phyloP scores from a whole-genome alignment of 2,888 invertebrate genomes.

The Scrobipalpa atriplicella region DNA sequence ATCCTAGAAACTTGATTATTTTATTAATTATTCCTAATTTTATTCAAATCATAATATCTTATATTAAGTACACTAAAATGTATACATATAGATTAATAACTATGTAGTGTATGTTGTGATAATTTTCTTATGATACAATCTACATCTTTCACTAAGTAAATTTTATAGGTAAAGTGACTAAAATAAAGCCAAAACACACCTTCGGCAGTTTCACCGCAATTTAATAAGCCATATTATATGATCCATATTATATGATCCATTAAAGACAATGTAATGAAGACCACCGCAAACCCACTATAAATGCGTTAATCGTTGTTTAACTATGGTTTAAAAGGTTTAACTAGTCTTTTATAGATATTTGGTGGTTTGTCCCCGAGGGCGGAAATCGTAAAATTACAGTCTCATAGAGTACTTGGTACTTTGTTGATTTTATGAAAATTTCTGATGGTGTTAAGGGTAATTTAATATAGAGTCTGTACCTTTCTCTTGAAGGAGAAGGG shows the following conservation, averaged over 20 bases:
- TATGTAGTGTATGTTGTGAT: not conserved
- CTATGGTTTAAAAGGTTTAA: constrained; percentile 47
- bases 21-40: too few species aligned
- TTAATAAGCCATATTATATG: constrained; percentile 76
- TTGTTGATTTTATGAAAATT: too few species aligned
- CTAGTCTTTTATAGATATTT: constrained; percentile 63
- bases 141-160: not conserved
- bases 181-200: constrained; percentile 45
- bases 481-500: too few species aligned
- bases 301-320: constrained; percentile 62
- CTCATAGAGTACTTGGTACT: too few species aligned
- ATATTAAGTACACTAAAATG: too few species aligned
- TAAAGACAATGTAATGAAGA: constrained; percentile 77
- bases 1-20: too few species aligned
- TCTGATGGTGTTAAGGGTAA: too few species aligned
- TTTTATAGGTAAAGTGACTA: constrained; percentile 29
- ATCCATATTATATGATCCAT: constrained; percentile 70
- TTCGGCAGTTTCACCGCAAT: constrained; percentile 58
- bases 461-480: too few species aligned
- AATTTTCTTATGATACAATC: not conserved
- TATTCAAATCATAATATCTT: too few species aligned
- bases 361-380: constrained; percentile 43
- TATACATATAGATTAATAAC: too few species aligned
- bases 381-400: constrained; percentile 43
- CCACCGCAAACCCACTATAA: constrained; percentile 72